Base-by-base conservation (phyloP, 1,140 invertebrate genomes). In the Leptonema lineaticorne region DNA sequence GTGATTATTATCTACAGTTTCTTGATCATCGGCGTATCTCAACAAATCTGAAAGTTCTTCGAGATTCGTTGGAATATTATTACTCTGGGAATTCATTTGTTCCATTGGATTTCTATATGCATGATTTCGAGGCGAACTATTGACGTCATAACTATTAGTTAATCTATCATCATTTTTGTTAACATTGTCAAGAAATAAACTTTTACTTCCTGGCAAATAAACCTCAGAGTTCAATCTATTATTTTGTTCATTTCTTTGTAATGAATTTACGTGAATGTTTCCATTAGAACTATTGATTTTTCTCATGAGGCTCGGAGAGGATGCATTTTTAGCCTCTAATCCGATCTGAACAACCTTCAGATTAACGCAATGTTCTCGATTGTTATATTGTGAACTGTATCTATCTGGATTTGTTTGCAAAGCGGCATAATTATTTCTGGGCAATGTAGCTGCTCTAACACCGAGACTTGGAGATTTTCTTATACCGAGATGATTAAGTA, bases 41-140 rank as follows among this genome's bases (percentile, higher is more conserved):
- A 91, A 75, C 0, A 90, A 78, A 78, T 91, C 89, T 5, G 89
- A 90, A 0, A 91, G 77, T 74, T 92, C 90, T 66, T 91, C 89
- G 16, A 91, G 75, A 75, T 87, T 86, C 18, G 78, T 79, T 64
- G 80, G 80, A 75, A 81, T 81, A 68, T 83, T 86, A 29, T 75
- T 76, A 69, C 78, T 76, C 29, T 58, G 56, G 1, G 9, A 9
- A 53, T 53, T 22, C 37, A 41, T 41, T 24, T 62, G 77, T 26
- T 64, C 62, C n/a, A 24, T 50, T 29, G 20, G 18, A 5, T 45
- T 37, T 50, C 45, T 46, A 50, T 64, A 64, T 8, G 46, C 24
- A 29, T 45, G 16, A 50, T 50, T 64, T 53, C 62, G 33, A 3
- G 37, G 27, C 5, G 33, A 41, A 53, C n/a, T 48, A 22, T 60